Percentiles rank a stretch among this genome's conserved stretches.
phyloP scores from a whole-genome alignment of 2,113 vertebrate species.

The Pipa parva region DNA sequence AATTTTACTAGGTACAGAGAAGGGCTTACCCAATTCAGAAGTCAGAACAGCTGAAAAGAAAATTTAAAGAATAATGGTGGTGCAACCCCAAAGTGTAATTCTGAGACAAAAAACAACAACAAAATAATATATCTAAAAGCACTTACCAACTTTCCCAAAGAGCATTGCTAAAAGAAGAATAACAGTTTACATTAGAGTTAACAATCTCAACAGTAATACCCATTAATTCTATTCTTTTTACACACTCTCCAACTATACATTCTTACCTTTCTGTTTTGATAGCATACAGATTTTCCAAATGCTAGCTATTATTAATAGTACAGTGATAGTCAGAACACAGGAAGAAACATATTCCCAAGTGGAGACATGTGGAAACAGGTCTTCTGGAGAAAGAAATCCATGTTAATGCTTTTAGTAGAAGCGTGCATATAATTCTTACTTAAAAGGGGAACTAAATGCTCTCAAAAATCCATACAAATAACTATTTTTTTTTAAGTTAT shows the following conservation, averaged over 20 bases:
- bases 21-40: slow-evolving; percentile 19
- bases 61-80: not conserved
- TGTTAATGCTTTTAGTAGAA: not conserved
- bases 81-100: not conserved
- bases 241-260: not conserved
- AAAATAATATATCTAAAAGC: not conserved
- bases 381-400: not conserved
- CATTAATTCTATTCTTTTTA: not conserved
- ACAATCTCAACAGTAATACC: not conserved
- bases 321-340: not conserved
- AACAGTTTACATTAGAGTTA: not conserved
- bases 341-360: slow-evolving; percentile 14
- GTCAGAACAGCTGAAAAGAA: not conserved
- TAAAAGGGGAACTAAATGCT: no score
- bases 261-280: slow-evolving; percentile 6
- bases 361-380: slow-evolving; percentile 20
- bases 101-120: not conserved
- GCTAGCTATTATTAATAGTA: not conserved
- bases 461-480: no score
- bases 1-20: not conserved
- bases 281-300: not conserved
- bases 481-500: no score
- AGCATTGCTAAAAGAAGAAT: slow-evolving; percentile 1
- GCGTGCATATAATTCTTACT: no score
- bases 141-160: not conserved